Percentiles rank a stretch among this genome's conserved stretches.
These are phyloP conservation scores for Callaeas wilsoni DNA, from an alignment of 2,113 vertebrate species.

Conservation along the genomic window DNA sequence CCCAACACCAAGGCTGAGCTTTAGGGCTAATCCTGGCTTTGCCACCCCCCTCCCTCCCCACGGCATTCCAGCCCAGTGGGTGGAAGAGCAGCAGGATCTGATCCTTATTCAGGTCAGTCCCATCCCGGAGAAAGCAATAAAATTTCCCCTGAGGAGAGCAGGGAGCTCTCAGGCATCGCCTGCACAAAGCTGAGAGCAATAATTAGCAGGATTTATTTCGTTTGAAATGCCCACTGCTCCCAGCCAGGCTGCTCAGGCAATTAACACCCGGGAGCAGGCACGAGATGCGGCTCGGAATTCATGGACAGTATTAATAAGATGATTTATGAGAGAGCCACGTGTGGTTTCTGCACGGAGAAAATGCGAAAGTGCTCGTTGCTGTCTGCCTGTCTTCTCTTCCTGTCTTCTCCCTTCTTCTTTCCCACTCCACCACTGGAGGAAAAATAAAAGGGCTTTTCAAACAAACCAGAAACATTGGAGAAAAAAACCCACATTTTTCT, in stretches of 20 bases:
- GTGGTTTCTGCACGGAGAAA: background rate
- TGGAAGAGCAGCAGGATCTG: conserved; percentile 53
- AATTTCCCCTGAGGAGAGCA: conserved; percentile 57
- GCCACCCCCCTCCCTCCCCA: background rate
- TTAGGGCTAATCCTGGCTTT: background rate
- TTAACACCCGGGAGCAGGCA: background rate
- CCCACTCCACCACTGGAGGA: background rate
- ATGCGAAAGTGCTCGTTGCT: background rate
- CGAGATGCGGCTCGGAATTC: background rate
- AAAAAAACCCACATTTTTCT: background rate
- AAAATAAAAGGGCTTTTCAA: background rate
- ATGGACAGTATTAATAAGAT: background rate
- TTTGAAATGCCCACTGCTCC: background rate
- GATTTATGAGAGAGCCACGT: background rate
- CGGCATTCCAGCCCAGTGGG: conserved; percentile 22
- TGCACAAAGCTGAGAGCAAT: background rate
- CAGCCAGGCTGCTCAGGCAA: background rate
- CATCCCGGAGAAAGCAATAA: conserved; percentile 42
- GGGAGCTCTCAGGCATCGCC: background rate
- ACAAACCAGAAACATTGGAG: background rate
- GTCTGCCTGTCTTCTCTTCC: background rate
- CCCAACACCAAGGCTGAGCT: background rate
- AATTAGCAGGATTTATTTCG: conserved; percentile 13
- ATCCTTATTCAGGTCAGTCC: background rate
- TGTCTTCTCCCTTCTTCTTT: background rate